Evolutionary conservation across 1,140 invertebrate genomes (phyloP), one percentile per base, ranked within the genome.

Genomic region (Vanessa atalanta): DNA sequence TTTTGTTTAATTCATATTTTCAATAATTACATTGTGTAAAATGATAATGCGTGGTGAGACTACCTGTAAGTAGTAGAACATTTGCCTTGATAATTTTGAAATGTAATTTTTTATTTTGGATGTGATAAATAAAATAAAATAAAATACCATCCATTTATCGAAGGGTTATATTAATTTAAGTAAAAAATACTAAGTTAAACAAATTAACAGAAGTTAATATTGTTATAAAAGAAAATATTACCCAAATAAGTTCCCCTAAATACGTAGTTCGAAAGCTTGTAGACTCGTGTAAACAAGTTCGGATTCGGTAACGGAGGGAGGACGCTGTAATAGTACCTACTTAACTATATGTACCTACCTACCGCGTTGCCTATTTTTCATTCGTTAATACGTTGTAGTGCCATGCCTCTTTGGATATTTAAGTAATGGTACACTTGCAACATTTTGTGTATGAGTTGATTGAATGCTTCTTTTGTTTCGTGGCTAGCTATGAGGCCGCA

Each of bases 281-380:
- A 68, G 71, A 57, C 57, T 61, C 71, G 71, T 73, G 72, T 73
- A 68, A 68, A 73, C 72, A 73, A 15, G 71, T n/a, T 67, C 23
- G 71, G 71, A 48, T 65, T 61, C 61, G 72, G 31, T 50, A 48
- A 57, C 37, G 71, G 65, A 60, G 65, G 65, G 65, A 47, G 65
- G 51, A 20, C 70, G 14, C 7, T 43, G 9, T 0, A 68, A 55
- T n/a, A 43, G 20, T 55, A 60, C 6, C 6, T 11, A 43, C 37
- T 20, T 20, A 20, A 20, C 37, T 3, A 67, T 73, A 67, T 15
- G 26, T 43, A 65, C 26, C 47, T 60, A 71, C 48, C 70, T 63
- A 51, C 48, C 43, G 50, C 26, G 50, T 65, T 64, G 65, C 50
- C 61, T 53, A 71, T 15, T 31, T 61, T 61, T 57, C 23, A 23